phyloP scores from a whole-genome alignment of 2,113 vertebrate species.

The Catharus bicknelli region DNA sequence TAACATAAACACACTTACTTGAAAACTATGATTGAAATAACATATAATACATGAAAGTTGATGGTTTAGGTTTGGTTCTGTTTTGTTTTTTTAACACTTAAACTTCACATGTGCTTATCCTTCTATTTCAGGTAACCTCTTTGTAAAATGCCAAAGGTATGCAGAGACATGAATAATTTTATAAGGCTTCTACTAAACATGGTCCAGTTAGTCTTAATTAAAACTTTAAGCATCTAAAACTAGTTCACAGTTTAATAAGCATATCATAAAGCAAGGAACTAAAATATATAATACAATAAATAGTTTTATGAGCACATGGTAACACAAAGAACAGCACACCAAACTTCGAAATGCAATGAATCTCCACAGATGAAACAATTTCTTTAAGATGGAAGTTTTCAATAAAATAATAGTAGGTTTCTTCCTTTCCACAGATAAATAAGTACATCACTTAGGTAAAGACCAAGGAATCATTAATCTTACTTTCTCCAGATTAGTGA shows the following conservation, averaged over 20 bases:
- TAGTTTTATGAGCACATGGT: not conserved
- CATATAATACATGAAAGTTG: not conserved
- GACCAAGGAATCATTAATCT: not conserved
- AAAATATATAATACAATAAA: not conserved
- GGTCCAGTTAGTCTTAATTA: not conserved
- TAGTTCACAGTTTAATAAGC: not conserved
- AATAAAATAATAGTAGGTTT: not conserved
- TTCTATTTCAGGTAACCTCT: not conserved
- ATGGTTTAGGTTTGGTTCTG: not conserved
- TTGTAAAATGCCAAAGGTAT: not conserved
- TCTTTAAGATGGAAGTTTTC: not conserved
- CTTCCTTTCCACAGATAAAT: not conserved
- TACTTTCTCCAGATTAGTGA: slow-evolving; percentile 96
- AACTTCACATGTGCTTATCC: not conserved
- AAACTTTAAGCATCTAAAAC: not conserved
- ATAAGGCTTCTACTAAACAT: not conserved
- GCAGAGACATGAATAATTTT: not conserved
- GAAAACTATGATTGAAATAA: not conserved
- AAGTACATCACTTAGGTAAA: not conserved
- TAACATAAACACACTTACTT: not conserved
- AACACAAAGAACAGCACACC: not conserved
- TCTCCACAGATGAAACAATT: not conserved
- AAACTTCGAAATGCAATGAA: not conserved
- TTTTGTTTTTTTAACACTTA: not conserved
- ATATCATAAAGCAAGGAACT: not conserved